These are phyloP conservation scores for Sycophaga agraensis DNA, from an alignment of 1,140 invertebrate species.

Conservation along the genomic window DNA sequence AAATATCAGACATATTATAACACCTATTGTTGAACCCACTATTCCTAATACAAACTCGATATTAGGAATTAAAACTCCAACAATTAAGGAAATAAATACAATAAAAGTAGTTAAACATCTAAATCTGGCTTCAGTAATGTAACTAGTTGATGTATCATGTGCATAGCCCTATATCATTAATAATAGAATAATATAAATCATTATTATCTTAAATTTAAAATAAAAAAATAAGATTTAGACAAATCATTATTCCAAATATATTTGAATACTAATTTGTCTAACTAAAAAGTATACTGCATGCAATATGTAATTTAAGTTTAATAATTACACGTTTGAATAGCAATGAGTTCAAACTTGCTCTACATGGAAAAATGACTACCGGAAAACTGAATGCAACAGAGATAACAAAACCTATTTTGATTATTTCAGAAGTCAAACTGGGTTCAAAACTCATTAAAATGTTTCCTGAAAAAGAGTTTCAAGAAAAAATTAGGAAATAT, in stretches of 20 bases:
- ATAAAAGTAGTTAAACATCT: slow-evolving; percentile 78
- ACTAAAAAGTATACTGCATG: too few species aligned
- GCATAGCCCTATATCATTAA: slow-evolving; percentile 50
- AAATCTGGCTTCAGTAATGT: slow-evolving; percentile 80
- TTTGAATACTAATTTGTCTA: too few species aligned
- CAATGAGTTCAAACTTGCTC: slow-evolving; percentile 90
- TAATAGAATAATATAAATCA: neutral
- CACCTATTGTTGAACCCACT: slow-evolving; percentile 91
- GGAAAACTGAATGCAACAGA: slow-evolving; percentile 96
- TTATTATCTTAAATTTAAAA: too few species aligned
- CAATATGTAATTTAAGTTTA: too few species aligned
- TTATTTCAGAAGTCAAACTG: slow-evolving; percentile 78
- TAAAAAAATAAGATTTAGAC: too few species aligned
- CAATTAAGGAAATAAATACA: slow-evolving; percentile 71
- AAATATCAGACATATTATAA: slow-evolving; percentile 90
- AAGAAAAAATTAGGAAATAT: neutral
- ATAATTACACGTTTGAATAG: slow-evolving; percentile 85
- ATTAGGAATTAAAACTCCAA: slow-evolving; percentile 79
- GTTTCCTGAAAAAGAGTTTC: slow-evolving; percentile 69
- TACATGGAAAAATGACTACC: slow-evolving; percentile 93
- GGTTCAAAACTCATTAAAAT: slow-evolving; percentile 83
- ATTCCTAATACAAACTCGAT: slow-evolving; percentile 92
- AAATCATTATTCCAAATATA: too few species aligned
- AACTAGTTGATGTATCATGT: slow-evolving; percentile 60
- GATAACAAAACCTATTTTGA: slow-evolving; percentile 92